Evolutionary conservation across 2,113 vertebrate genomes (phyloP).

Genomic region (Pandion haliaetus): DNA sequence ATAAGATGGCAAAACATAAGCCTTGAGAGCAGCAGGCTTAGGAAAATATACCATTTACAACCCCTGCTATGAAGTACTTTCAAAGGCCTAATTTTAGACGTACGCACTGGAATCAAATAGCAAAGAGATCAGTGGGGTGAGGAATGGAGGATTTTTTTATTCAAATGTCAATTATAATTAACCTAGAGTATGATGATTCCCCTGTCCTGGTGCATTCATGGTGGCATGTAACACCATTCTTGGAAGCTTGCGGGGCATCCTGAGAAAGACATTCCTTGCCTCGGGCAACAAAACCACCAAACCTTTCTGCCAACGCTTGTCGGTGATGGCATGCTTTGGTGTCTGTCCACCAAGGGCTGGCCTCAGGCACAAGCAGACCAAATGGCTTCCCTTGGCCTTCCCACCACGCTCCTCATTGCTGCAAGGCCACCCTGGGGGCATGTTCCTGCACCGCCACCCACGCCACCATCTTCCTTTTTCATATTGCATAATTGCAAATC

Average conservation of each 20-base stretch:
- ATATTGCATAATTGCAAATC: background rate
- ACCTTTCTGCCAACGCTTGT: background rate
- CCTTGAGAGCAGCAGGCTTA: conserved; percentile 5
- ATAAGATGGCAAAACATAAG: conserved; percentile 30
- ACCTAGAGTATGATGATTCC: background rate
- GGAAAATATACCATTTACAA: conserved; percentile 14
- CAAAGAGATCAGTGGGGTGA: background rate
- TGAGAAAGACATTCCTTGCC: background rate
- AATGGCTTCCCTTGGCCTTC: background rate
- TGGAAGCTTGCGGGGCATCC: background rate
- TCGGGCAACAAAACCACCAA: background rate
- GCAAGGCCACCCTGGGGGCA: accelerated
- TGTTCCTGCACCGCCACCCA: accelerated
- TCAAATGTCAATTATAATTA: conserved; percentile 28
- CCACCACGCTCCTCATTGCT: background rate
- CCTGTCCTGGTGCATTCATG: background rate
- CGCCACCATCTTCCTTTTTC: background rate
- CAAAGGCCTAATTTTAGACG: conserved; percentile 12
- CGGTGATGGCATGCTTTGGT: background rate
- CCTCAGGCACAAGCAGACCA: background rate
- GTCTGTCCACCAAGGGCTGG: background rate
- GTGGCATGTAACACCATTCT: background rate
- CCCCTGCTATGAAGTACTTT: background rate
- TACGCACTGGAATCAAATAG: background rate
- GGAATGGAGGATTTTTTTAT: background rate